Evolutionary conservation across 1,140 invertebrate species (phyloP).

Genomic region (Eubasilissa regina): DNA sequence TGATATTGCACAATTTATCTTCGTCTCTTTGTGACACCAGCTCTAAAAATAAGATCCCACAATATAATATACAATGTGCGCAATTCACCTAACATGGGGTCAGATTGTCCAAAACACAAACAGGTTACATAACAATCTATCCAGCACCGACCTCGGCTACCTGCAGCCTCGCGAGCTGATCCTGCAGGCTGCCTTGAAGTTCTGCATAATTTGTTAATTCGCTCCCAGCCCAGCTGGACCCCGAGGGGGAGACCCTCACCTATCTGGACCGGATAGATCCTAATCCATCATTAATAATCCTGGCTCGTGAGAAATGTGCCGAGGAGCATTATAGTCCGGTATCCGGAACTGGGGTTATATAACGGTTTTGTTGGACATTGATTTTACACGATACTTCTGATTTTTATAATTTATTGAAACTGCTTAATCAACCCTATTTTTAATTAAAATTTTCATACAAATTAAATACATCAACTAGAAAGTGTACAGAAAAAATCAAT

Average conservation of each 20-base stretch:
- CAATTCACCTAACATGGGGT: neutral
- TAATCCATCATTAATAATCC: slow-evolving; percentile 47
- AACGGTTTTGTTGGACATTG: neutral
- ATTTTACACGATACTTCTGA: no score
- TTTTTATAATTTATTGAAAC: no score
- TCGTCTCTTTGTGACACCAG: no score
- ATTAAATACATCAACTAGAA: no score
- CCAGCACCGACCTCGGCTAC: neutral
- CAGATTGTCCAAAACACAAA: neutral
- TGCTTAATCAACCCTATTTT: no score
- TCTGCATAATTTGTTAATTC: slow-evolving; percentile 32
- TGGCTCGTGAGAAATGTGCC: slow-evolving; percentile 33
- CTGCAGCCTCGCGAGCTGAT: slow-evolving; percentile 1
- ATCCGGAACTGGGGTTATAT: neutral
- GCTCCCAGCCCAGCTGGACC: neutral
- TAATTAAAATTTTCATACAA: no score
- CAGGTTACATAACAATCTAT: neutral
- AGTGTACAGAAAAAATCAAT: no score
- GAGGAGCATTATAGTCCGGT: neutral
- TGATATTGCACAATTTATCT: no score
- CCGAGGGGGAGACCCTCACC: neutral
- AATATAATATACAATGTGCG: no score
- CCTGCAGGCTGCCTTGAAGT: slow-evolving; percentile 10
- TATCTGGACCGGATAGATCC: slow-evolving; percentile 32
- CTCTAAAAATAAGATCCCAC: no score